Evolutionary conservation across 2,113 vertebrate genomes (phyloP).

Genomic region (Thymallus thymallus): DNA sequence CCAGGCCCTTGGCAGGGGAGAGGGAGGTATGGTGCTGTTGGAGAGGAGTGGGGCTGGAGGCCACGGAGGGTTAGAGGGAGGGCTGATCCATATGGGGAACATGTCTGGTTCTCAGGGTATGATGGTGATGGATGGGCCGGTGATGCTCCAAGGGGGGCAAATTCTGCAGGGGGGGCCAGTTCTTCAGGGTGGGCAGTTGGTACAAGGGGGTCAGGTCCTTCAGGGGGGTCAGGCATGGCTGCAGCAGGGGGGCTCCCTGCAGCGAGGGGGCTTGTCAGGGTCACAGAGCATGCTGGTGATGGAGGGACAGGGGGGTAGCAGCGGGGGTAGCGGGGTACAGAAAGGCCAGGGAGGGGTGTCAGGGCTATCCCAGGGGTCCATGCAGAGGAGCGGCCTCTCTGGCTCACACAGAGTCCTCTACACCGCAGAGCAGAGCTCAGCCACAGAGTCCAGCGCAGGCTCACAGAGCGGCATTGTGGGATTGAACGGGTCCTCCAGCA

Average conservation of each 20-base stretch:
- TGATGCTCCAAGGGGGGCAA: background rate
- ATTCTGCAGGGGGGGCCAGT: background rate
- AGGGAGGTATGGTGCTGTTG: constrained; percentile 50
- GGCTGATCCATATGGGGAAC: constrained; percentile 47
- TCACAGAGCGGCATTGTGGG: constrained; percentile 18
- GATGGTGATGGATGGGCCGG: constrained; percentile 46
- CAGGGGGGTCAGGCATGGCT: constrained; percentile 37
- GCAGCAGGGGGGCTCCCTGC: constrained; percentile 44
- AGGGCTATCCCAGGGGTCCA: constrained; percentile 16
- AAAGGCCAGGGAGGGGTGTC: constrained; percentile 31
- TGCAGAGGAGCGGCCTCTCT: constrained; percentile 17
- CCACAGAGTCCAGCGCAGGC: background rate
- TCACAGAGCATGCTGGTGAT: constrained; percentile 54
- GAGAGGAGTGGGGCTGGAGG: constrained; percentile 9
- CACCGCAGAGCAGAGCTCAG: constrained; percentile 9
- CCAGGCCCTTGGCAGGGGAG: constrained; percentile 2
- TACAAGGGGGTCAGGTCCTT: constrained; percentile 31
- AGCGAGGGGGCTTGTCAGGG: constrained; percentile 26
- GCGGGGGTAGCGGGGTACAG: constrained; percentile 17
- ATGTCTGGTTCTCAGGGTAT: constrained; percentile 58
- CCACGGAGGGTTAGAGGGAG: constrained; percentile 7
- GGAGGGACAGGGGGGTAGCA: constrained; percentile 28
- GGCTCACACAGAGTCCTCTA: constrained; percentile 34
- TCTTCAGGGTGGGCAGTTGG: background rate
- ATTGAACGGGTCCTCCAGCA: background rate